These are phyloP conservation scores for Drosophila nigricruria DNA, from an alignment of 2,888 invertebrate genomes.

Conservation along the genomic window DNA sequence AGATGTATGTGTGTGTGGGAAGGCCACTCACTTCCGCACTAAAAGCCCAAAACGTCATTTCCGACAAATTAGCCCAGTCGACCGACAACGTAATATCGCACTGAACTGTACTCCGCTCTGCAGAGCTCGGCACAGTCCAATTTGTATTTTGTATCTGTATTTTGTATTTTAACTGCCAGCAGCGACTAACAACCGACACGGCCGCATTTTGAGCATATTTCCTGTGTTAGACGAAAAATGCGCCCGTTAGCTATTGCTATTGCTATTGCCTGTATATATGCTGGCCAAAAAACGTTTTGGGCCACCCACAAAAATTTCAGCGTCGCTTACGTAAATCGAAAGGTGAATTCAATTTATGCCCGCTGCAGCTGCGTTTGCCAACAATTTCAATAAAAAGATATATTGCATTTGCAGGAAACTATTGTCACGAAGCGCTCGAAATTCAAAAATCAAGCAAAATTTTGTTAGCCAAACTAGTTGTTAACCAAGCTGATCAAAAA, in stretches of 20 bases:
- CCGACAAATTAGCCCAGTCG: constrained; percentile 80
- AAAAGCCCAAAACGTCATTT: constrained; percentile 74
- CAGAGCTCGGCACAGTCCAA: constrained; percentile 11
- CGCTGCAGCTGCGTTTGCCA: constrained; percentile 2
- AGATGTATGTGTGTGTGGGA: background rate
- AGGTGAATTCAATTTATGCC: constrained; percentile 11
- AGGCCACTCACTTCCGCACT: constrained; percentile 57
- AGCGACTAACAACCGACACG: constrained; percentile 54
- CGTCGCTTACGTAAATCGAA: constrained; percentile 34
- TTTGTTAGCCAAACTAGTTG: background rate
- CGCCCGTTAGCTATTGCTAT: constrained; percentile 22
- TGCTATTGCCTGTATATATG: background rate
- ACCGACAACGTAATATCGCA: constrained; percentile 67
- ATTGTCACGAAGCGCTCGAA: background rate
- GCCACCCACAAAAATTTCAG: constrained; percentile 61
- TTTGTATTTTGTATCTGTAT: constrained; percentile 21
- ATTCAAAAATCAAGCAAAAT: constrained; percentile 6
- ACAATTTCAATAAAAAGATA: constrained; percentile 5
- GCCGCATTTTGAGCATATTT: constrained; percentile 75
- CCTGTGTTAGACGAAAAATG: constrained; percentile 65
- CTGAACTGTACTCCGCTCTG: constrained; percentile 6
- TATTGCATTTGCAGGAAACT: constrained; percentile 1
- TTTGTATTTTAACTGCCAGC: constrained; percentile 45
- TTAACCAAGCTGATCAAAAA: background rate
- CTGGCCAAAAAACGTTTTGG: constrained; percentile 7